A percentile compares a stretch with the other conserved stretches of the same genome.
Conservation (phyloP, 2,113 vertebrate genomes). For the Egretta garzetta region DNA sequence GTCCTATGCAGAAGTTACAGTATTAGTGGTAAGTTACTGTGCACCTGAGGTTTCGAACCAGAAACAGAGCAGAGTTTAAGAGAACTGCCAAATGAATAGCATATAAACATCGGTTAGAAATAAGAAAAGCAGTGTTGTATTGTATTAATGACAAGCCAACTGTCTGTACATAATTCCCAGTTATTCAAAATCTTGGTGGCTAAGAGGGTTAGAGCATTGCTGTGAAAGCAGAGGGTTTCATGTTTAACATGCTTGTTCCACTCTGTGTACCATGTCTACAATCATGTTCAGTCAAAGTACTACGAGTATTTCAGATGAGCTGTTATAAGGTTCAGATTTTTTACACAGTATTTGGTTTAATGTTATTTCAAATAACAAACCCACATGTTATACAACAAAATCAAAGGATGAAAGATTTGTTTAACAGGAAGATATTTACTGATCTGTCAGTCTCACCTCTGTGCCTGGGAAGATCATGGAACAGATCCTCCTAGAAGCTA, state of each 20-base stretch:
- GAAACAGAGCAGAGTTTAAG: slow-evolving; percentile 39
- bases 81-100: slow-evolving; percentile 14
- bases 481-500: too few species aligned
- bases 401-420: not conserved
- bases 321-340: not conserved
- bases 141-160: not conserved
- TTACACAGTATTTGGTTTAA: not conserved
- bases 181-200: not conserved
- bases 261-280: not conserved
- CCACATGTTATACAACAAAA: not conserved
- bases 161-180: not conserved
- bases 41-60: slow-evolving; percentile 56
- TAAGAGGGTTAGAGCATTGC: not conserved
- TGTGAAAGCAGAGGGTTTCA: slow-evolving; percentile 24
- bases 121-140: slow-evolving; percentile 34
- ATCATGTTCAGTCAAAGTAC: not conserved
- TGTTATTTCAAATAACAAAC: slow-evolving; percentile 19
- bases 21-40: not conserved
- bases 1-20: not conserved
- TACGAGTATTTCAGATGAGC: not conserved
- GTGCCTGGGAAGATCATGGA: too few species aligned
- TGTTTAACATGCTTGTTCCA: not conserved
- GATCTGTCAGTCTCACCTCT: too few species aligned
- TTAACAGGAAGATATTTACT: not conserved
- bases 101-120: slow-evolving; percentile 44